These are phyloP conservation scores for Poeciliopsis gracilis DNA, from an alignment of 2,797 vertebrate genomes.

Conservation along the genomic window DNA sequence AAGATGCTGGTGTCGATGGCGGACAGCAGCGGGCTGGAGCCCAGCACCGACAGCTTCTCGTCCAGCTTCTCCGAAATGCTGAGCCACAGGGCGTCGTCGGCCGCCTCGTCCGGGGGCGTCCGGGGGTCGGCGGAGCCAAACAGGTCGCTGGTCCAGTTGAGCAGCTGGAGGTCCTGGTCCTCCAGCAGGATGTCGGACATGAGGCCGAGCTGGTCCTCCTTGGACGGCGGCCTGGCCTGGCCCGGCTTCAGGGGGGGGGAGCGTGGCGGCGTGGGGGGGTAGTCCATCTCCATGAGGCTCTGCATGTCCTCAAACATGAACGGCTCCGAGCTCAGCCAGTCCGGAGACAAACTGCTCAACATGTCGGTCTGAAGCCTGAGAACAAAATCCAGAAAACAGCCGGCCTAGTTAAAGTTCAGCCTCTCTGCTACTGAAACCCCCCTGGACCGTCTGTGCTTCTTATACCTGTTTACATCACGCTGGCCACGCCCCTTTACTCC, in stretches of 20 bases:
- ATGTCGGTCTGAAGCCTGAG: constrained; percentile 66
- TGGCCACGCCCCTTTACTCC: constrained; percentile 50
- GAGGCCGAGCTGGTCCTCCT: constrained; percentile 82
- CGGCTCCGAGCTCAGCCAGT: constrained; percentile 80
- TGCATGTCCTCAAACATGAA: constrained; percentile 83
- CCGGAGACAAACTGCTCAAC: constrained; percentile 79
- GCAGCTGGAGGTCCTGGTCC: constrained; percentile 77
- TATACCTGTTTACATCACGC: constrained; percentile 78
- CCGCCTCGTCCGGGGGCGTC: constrained; percentile 39
- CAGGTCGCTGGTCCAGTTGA: constrained; percentile 76
- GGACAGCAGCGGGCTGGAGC: constrained; percentile 80
- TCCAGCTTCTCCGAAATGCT: constrained; percentile 63
- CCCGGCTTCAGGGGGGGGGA: constrained; percentile 73
- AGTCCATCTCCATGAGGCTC: constrained; percentile 80
- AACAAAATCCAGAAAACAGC: neutral
- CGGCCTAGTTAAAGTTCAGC: constrained; percentile 52
- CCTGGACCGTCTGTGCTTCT: constrained; percentile 19
- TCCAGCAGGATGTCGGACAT: constrained; percentile 83
- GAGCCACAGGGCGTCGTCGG: constrained; percentile 77
- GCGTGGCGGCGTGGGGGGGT: constrained; percentile 65
- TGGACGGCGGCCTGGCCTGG: constrained; percentile 73
- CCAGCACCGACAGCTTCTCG: constrained; percentile 75
- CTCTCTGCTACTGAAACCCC: constrained; percentile 39
- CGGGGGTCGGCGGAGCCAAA: constrained; percentile 44
- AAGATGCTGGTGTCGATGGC: constrained; percentile 84